phyloP scores from a whole-genome alignment of 2,113 vertebrate species.

The Myxocyprinus asiaticus region DNA sequence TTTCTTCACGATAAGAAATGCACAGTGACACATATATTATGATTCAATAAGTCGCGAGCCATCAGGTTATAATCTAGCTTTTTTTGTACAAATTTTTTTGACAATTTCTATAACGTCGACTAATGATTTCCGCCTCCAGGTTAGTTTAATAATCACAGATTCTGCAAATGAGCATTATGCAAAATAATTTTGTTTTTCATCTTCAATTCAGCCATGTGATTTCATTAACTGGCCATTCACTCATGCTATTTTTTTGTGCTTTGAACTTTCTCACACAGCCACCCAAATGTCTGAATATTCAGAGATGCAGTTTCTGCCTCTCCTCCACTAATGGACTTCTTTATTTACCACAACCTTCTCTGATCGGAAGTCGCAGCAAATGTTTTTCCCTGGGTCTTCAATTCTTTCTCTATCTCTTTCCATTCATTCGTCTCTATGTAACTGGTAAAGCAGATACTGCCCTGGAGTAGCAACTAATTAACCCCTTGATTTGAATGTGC shows the following conservation, averaged over 20 bases:
- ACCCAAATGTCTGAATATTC: slow-evolving; percentile 37
- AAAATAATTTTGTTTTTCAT: not conserved
- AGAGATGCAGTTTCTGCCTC: slow-evolving; percentile 34
- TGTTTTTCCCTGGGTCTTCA: not conserved
- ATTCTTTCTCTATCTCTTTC: not conserved
- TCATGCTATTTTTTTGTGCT: slow-evolving; percentile 15
- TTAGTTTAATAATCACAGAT: too few relatives aligned
- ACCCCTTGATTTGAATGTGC: slow-evolving; percentile 65
- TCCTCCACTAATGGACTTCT: not conserved
- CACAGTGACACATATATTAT: too few relatives aligned
- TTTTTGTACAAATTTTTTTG: too few relatives aligned
- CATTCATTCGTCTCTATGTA: slow-evolving; percentile 49
- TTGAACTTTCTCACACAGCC: slow-evolving; percentile 27
- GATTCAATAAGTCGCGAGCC: too few relatives aligned
- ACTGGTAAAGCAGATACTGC: slow-evolving; percentile 58
- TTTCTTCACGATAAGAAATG: too few relatives aligned
- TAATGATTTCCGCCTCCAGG: too few relatives aligned
- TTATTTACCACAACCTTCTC: too few relatives aligned
- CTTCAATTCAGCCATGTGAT: not conserved
- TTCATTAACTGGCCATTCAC: not conserved
- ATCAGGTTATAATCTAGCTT: too few relatives aligned
- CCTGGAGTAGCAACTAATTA: slow-evolving; percentile 73
- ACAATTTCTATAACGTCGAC: too few relatives aligned
- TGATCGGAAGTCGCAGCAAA: not conserved
- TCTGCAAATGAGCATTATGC: not conserved